These are phyloP conservation scores for Cyprinodon brontotheroides DNA, from an alignment of 2,113 vertebrate genomes.

Conservation along the genomic window DNA sequence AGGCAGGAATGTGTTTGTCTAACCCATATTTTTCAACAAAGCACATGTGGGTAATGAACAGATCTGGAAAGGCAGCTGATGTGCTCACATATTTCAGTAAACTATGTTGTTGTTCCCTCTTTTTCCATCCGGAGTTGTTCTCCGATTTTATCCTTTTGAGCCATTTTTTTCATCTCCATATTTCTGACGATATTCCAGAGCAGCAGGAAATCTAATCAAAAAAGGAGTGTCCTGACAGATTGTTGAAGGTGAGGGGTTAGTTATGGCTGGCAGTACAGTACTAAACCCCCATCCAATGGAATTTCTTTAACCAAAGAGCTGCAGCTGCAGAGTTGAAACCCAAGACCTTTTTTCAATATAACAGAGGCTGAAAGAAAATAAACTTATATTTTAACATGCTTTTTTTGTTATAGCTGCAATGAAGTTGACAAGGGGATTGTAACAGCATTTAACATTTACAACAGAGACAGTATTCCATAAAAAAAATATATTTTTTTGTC, in stretches of 20 bases:
- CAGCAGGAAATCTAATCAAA: slow-evolving; percentile 64
- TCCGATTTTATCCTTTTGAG: slow-evolving; percentile 25
- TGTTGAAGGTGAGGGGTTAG: slow-evolving; percentile 43
- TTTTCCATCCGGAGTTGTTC: not conserved
- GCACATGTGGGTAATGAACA: not conserved
- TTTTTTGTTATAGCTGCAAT: no score
- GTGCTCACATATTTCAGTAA: not conserved
- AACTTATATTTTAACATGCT: no score
- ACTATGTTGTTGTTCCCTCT: not conserved
- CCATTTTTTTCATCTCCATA: slow-evolving; percentile 6
- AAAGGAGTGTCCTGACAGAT: slow-evolving; percentile 50
- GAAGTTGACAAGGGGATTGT: no score
- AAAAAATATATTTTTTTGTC: not conserved
- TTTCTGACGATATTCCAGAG: slow-evolving; percentile 20
- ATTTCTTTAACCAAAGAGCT: not conserved
- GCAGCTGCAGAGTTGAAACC: not conserved
- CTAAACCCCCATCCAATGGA: slow-evolving; percentile 15
- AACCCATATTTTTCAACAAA: slow-evolving; percentile 42
- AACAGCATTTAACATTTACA: not conserved
- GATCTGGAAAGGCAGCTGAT: slow-evolving; percentile 16
- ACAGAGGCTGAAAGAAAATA: not conserved
- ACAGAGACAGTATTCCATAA: not conserved
- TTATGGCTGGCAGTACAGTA: slow-evolving; percentile 23
- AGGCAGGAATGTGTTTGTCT: slow-evolving; percentile 57
- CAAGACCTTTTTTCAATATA: not conserved